Percentiles rank a stretch among this genome's conserved stretches.
Evolutionary conservation across 2,797 vertebrate species (phyloP).

Genomic region (Scolopax rusticola): DNA sequence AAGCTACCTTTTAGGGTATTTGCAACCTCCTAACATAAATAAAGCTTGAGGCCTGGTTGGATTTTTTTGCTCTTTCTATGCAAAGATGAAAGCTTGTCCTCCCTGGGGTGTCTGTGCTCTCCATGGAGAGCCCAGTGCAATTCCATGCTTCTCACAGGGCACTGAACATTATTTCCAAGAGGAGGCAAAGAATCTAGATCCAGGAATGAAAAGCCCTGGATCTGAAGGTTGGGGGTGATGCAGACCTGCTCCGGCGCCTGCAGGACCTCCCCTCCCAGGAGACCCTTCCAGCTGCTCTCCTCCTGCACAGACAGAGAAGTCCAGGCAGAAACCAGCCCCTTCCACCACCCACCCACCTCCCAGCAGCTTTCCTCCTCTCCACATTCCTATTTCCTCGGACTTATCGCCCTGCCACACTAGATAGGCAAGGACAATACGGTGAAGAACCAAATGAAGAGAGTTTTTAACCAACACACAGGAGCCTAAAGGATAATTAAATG

Average conservation of each 20-base stretch:
- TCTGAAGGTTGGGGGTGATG: background rate
- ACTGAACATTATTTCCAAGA: accelerated
- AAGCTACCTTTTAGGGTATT: background rate
- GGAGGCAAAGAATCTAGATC: background rate
- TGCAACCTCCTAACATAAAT: background rate
- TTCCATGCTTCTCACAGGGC: accelerated
- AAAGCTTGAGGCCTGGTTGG: background rate
- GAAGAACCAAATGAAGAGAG: slow-evolving; percentile 12
- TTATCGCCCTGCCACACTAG: background rate
- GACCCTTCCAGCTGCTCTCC: background rate
- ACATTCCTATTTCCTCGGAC: background rate
- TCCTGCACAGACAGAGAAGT: background rate
- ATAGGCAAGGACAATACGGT: background rate
- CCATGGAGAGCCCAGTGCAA: accelerated
- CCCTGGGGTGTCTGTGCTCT: accelerated
- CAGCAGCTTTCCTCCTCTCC: background rate
- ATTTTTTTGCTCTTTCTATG: background rate
- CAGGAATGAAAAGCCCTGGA: accelerated
- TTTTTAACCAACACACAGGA: slow-evolving; percentile 32
- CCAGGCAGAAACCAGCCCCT: background rate
- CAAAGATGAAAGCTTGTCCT: background rate
- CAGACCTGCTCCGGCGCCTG: accelerated
- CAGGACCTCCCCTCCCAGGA: background rate
- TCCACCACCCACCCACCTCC: background rate
- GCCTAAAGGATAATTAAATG: slow-evolving; percentile 58